Evolutionary conservation across 2,113 vertebrate genomes (phyloP).

Genomic region (Hypanus sabinus): DNA sequence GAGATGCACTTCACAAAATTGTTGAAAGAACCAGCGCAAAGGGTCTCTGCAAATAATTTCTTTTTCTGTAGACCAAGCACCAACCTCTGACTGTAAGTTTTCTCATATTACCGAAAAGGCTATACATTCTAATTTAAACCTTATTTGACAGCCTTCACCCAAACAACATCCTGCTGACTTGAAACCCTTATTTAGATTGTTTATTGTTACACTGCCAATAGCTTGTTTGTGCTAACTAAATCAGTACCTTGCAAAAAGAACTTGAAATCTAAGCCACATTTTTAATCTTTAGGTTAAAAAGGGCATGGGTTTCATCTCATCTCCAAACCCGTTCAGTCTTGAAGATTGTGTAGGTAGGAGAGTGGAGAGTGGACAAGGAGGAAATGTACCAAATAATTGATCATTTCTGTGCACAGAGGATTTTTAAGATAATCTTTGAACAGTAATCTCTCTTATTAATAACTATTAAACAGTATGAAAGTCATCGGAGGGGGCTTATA

Average conservation of each 20-base stretch:
- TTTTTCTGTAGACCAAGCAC: neutral
- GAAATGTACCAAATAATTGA: neutral
- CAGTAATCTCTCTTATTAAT: neutral
- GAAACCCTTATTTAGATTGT: neutral
- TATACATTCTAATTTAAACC: conserved; percentile 12
- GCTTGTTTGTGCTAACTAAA: conserved; percentile 17
- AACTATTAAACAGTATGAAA: neutral
- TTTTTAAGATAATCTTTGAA: neutral
- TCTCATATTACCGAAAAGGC: neutral
- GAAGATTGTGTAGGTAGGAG: neutral
- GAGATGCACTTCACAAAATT: neutral
- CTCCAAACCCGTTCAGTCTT: neutral
- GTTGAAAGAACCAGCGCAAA: neutral
- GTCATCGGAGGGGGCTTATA: neutral
- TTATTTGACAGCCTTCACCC: neutral
- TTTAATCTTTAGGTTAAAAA: neutral
- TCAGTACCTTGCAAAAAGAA: neutral
- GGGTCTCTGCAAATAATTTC: neutral
- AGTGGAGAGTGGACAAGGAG: neutral
- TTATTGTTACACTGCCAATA: neutral
- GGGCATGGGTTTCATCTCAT: neutral
- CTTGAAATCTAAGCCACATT: neutral
- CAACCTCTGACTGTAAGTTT: conserved; percentile 2
- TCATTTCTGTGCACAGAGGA: neutral
- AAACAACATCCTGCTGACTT: neutral